phyloP scores from a whole-genome alignment of 2,797 vertebrate species.

The Etheostoma perlongum region DNA sequence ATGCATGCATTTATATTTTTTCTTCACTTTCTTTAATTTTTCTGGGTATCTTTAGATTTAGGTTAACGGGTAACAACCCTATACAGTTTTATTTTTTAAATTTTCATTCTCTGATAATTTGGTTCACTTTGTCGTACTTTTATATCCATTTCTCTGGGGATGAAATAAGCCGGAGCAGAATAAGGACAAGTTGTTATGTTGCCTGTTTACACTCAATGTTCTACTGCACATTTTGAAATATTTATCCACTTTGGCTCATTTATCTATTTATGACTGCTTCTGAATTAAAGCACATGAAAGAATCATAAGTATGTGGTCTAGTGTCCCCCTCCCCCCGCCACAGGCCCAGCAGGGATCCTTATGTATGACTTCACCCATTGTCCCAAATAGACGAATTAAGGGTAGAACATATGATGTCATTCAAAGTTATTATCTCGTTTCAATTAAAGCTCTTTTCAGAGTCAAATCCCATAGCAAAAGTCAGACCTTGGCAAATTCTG shows the following conservation, averaged over 20 bases:
- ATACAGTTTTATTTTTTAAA: background rate
- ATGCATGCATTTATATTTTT: background rate
- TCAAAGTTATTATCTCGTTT: constrained; percentile 58
- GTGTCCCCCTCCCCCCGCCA: constrained; percentile 12
- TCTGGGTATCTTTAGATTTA: background rate
- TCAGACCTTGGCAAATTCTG: constrained; percentile 42
- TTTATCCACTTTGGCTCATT: constrained; percentile 68
- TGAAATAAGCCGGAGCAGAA: constrained; percentile 39
- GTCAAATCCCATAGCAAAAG: constrained; percentile 45
- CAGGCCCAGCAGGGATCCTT: constrained; percentile 51
- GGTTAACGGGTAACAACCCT: background rate
- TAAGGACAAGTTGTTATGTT: constrained; percentile 26
- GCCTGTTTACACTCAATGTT: constrained; percentile 56
- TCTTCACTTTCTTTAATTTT: constrained; percentile 1
- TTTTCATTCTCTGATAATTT: background rate
- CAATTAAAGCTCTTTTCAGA: constrained; percentile 46
- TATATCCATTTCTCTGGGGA: constrained; percentile 22
- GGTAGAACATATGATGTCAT: constrained; percentile 52
- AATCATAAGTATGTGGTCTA: constrained; percentile 58
- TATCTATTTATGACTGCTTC: constrained; percentile 70
- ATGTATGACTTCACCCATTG: constrained; percentile 56
- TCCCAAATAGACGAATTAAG: constrained; percentile 34
- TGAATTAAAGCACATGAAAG: constrained; percentile 71
- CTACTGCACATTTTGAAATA: constrained; percentile 66
- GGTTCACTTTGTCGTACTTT: constrained; percentile 34